Evolutionary conservation across 2,797 vertebrate genomes (phyloP).

Genomic region (Champsocephalus esox): DNA sequence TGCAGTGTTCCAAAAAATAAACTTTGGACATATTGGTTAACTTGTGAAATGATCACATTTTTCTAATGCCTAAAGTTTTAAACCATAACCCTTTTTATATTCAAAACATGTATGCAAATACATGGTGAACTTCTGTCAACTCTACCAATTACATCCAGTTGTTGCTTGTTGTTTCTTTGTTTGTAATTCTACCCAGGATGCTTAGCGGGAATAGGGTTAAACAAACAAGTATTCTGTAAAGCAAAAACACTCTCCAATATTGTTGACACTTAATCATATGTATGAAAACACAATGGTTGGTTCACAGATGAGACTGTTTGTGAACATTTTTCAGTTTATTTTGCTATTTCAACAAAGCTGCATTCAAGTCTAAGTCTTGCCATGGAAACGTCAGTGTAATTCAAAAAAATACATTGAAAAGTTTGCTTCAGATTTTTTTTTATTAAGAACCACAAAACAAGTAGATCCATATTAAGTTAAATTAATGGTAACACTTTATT

Average conservation of each 20-base stretch:
- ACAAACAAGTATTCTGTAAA: slow-evolving; percentile 18
- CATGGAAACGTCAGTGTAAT: not conserved
- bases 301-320: not conserved
- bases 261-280: slow-evolving; percentile 4
- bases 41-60: too few species aligned
- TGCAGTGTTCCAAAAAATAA: not conserved
- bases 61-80: too few species aligned
- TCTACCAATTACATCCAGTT: too few species aligned
- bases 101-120: too few species aligned
- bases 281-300: not conserved
- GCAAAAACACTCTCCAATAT: not conserved
- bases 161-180: not conserved
- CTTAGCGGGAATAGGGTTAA: slow-evolving; percentile 1
- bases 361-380: not conserved
- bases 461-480: not conserved
- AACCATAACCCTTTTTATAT: too few species aligned
- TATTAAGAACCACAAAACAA: not conserved
- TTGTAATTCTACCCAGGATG: slow-evolving; percentile 17
- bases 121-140: too few species aligned
- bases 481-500: not conserved
- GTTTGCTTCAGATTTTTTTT: not conserved
- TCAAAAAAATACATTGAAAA: not conserved
- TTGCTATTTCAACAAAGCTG: too few species aligned
- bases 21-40: not conserved
- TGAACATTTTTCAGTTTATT: too few species aligned